A percentile compares a stretch with the other conserved stretches of the same genome.
Evolutionary conservation across 2,888 invertebrate species (phyloP).

Genomic region (Nipponacmea schrenckii): DNA sequence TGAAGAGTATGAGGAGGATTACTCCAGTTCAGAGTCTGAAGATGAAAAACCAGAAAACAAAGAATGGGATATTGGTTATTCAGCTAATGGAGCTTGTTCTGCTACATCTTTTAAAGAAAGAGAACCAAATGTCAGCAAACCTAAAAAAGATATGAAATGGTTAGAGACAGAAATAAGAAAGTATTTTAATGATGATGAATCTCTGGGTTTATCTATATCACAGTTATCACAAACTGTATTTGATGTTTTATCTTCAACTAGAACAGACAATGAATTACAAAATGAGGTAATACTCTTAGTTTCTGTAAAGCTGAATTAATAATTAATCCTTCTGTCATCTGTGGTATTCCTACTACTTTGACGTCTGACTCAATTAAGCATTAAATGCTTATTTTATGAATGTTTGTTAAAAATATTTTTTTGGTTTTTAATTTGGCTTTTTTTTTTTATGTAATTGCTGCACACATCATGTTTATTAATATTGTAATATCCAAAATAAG

Average conservation of each 20-base stretch:
- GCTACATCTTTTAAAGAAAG: slow-evolving; percentile 16
- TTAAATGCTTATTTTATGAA: too few relatives aligned
- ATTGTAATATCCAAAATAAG: too few relatives aligned
- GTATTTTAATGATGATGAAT: slow-evolving; percentile 44
- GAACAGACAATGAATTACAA: slow-evolving; percentile 60
- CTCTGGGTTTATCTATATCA: slow-evolving; percentile 48
- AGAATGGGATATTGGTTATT: slow-evolving; percentile 47
- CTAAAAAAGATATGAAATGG: slow-evolving; percentile 41
- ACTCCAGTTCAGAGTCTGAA: slow-evolving; percentile 54
- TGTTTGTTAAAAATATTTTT: too few relatives aligned
- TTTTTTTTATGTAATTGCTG: too few relatives aligned
- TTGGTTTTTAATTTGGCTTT: too few relatives aligned
- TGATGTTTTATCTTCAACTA: slow-evolving; percentile 59
- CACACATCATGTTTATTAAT: too few relatives aligned
- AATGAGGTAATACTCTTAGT: slow-evolving; percentile 56
- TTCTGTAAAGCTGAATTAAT: not conserved
- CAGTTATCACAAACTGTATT: slow-evolving; percentile 61
- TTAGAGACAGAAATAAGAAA: slow-evolving; percentile 42
- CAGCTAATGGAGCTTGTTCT: slow-evolving; percentile 18
- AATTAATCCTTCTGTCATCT: too few relatives aligned
- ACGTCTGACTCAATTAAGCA: too few relatives aligned
- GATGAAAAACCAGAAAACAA: slow-evolving; percentile 36
- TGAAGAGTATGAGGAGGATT: slow-evolving; percentile 32
- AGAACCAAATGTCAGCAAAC: not conserved
- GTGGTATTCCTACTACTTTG: too few relatives aligned